phyloP scores from a whole-genome alignment of 1,140 invertebrate species.

The Delia radicum region DNA sequence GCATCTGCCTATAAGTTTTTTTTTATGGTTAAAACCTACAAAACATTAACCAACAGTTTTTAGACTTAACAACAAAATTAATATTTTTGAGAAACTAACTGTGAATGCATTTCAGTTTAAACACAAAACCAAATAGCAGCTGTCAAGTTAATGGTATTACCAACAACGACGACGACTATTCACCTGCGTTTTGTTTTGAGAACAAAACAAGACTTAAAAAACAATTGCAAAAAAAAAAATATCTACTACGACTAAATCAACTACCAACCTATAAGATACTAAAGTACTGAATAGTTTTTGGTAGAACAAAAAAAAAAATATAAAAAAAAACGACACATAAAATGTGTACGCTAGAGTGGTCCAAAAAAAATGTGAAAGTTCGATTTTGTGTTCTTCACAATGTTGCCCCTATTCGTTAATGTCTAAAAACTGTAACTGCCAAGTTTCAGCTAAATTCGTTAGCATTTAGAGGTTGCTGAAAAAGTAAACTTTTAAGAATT shows the following conservation, averaged over 20 bases:
- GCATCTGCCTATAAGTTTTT: not conserved
- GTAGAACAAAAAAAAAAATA: not conserved
- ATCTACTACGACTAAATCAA: no score
- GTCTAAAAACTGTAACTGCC: no score
- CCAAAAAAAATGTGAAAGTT: no score
- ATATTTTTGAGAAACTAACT: not conserved
- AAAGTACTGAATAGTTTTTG: not conserved
- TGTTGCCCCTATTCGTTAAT: no score
- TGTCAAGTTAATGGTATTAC: not conserved
- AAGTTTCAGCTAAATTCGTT: no score
- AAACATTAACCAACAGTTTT: not conserved
- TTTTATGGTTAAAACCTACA: not conserved
- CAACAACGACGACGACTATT: not conserved
- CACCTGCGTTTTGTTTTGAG: not conserved
- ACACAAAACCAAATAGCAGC: not conserved
- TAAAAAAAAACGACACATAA: not conserved
- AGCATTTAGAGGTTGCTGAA: no score
- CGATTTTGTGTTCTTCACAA: no score
- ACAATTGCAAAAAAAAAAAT: no score
- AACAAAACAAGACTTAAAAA: not conserved
- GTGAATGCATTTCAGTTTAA: not conserved
- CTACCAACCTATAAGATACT: no score
- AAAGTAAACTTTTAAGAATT: no score
- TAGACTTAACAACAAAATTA: not conserved
- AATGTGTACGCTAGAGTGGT: not conserved